Evolutionary conservation across 1,140 invertebrate genomes (phyloP), one percentile per base, ranked within the genome.

Genomic region (Mercenaria mercenaria): DNA sequence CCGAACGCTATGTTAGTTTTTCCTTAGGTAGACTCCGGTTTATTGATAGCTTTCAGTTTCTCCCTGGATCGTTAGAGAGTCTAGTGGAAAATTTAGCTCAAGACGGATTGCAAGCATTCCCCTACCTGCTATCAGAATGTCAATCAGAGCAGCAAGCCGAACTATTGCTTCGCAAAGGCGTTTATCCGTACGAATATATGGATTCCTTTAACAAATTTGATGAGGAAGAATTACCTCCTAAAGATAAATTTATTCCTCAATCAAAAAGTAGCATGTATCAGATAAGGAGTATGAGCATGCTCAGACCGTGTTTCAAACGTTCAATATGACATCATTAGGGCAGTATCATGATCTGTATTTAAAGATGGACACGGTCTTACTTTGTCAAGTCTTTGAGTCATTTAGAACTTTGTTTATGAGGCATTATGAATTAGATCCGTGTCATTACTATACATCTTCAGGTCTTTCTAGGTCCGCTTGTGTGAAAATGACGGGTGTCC

Each of bases 321-420:
- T 95, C 80, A 93, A 95, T 23, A 92, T 94, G 80, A 29, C 91
- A 90, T 94, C 77, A 81, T 47, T 96, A 39, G 90, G 94, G 18
- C 93, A 96, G 39, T 96, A 96, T 92, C 91, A 94, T 34, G 95
- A 96, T 87, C 89, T 96, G 43, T 96, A 96, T 92, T 26, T 88
- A 26, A 61, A 89, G 37, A 88, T 90, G 23, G 91, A 92, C 79
- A 80, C 85, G 23, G 6, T 88, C 0, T 56, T 91, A 6, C n/a
- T n/a, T n/a, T n/a, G n/a, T n/a, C n/a, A 97, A 93, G 91, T 97
- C n/a, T 96, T 97, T 93, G 96, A 96, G 94, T 96, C 96, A 91
- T 96, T 93, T 77, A 77, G 93, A 86, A 61, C 91, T 13, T 29
- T 88, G 8, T 90, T 79, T 59, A 0, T 91, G 23, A 72, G 86